Evolutionary conservation across 2,888 invertebrate genomes (phyloP).

Genomic region (Nematopogon swammerdamellus): DNA sequence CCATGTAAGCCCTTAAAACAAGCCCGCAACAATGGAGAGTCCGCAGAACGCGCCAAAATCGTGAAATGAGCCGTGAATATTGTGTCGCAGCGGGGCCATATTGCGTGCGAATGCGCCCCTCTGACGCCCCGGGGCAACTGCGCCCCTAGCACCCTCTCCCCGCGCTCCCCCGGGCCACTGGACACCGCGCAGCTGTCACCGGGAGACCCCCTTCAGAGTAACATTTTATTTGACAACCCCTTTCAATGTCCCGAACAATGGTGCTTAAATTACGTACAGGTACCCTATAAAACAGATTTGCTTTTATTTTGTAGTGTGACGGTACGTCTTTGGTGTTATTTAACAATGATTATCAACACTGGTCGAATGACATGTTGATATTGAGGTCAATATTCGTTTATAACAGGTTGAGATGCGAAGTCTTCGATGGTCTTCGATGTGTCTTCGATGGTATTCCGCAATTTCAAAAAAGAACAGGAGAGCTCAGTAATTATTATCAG

Average conservation of each 20-base stretch:
- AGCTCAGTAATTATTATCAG: no score
- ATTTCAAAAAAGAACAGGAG: no score
- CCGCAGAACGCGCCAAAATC: conserved; percentile 13
- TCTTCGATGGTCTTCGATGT: no score
- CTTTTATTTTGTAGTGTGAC: neutral
- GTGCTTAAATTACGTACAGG: conserved; percentile 36
- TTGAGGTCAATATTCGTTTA: no score
- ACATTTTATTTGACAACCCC: conserved; percentile 16
- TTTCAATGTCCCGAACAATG: conserved; percentile 28
- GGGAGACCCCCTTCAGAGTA: conserved; percentile 17
- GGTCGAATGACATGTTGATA: no score
- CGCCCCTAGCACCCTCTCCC: no score
- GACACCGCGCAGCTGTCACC: conserved; percentile 41
- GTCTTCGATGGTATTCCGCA: no score
- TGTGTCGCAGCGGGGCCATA: conserved; percentile 35
- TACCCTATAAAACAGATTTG: conserved; percentile 16
- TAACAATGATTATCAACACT: no score
- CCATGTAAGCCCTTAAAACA: neutral
- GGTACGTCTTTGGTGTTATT: neutral
- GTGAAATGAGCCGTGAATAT: conserved; percentile 57
- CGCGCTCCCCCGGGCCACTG: conserved; percentile 50
- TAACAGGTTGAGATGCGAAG: no score
- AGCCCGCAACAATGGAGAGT: neutral
- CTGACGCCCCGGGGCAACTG: conserved; percentile 17
- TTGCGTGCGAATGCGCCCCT: conserved; percentile 11